Evolutionary conservation across 2,113 vertebrate genomes (phyloP), one percentile per base, ranked within the genome.

Genomic region (Chionodraco myersi): DNA sequence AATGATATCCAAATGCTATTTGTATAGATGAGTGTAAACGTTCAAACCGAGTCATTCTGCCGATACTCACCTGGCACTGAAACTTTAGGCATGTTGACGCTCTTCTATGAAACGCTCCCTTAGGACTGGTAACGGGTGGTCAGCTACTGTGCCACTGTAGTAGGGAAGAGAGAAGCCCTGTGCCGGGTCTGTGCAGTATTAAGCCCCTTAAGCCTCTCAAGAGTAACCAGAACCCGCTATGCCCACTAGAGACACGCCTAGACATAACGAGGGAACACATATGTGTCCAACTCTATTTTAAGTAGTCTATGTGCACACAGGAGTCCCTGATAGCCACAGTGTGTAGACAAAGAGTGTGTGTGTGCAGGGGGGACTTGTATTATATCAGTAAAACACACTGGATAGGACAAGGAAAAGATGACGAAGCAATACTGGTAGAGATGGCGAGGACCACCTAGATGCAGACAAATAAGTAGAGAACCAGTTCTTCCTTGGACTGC

Each of bases 61-160:
- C 73, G 11, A 58, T 69, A 96, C 96, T 95, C 94, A 97, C 96
- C 96, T 94, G 95, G 91, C 85, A 94, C 90, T 84, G 85, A 77
- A 82, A 94, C 82, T 88, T 91, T 93, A 2, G 96, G 92, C 96
- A 97, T 97, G 80, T 49, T 87, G 89, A 90, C 79, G 82, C 6
- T 83, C 36, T 85, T 80, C 80, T 65, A 56, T 82, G 67, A 80
- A 74, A 72, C 47, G 83, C 76, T 89, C 82, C 82, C 87, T 82
- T 86, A 74, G 77, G 84, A 89, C 85, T 77, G 72, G 48, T 63
- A 41, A 75, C 52, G 1, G 88, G 34, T 77, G 83, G 80, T 88
- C 86, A 84, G 80, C 71, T 71, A 72, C 90, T 51, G 83, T 68
- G 79, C 84, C 81, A 76, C 70, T 77, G 87, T 63, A 65, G 86